phyloP scores from a whole-genome alignment of 2,888 invertebrate genomes.

The Elmis aenea region DNA sequence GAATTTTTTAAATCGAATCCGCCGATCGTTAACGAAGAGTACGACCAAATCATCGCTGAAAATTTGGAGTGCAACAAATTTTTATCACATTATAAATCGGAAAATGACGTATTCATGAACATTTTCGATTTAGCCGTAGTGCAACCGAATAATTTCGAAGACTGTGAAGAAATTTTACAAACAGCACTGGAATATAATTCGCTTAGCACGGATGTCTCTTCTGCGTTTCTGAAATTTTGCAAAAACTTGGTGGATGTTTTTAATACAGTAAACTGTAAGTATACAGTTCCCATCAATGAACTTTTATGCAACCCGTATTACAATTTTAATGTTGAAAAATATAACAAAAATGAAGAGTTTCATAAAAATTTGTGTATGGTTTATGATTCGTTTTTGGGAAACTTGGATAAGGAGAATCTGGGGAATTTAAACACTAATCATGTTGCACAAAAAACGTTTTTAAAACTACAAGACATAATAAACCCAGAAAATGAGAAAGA shows the following conservation, averaged over 20 bases:
- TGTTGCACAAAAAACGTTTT: constrained; percentile 48
- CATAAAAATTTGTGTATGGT: constrained; percentile 13
- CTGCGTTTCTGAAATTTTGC: constrained; percentile 33
- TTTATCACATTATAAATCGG: constrained; percentile 32
- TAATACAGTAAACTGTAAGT: constrained; percentile 25
- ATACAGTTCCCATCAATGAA: constrained; percentile 27
- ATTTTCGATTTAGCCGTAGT: constrained; percentile 40
- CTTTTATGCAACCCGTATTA: constrained; percentile 33
- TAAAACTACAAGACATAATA: constrained; percentile 52
- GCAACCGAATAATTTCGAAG: constrained; percentile 31
- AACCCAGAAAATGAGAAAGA: constrained; percentile 22
- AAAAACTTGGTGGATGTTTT: constrained; percentile 31
- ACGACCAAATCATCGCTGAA: constrained; percentile 32
- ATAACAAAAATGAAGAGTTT: constrained; percentile 29
- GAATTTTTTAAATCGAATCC: constrained; percentile 45
- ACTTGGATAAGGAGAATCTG: constrained; percentile 29
- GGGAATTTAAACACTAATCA: constrained; percentile 51
- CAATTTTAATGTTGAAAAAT: constrained; percentile 28
- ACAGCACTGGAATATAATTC: constrained; percentile 28
- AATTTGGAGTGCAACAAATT: background rate
- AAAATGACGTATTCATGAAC: constrained; percentile 43
- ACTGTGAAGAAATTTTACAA: constrained; percentile 32
- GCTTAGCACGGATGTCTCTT: constrained; percentile 21
- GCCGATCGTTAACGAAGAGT: constrained; percentile 30
- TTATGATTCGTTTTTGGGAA: constrained; percentile 8